Evolutionary conservation across 2,888 invertebrate species (phyloP).

Genomic region (Oscheius sp.): DNA sequence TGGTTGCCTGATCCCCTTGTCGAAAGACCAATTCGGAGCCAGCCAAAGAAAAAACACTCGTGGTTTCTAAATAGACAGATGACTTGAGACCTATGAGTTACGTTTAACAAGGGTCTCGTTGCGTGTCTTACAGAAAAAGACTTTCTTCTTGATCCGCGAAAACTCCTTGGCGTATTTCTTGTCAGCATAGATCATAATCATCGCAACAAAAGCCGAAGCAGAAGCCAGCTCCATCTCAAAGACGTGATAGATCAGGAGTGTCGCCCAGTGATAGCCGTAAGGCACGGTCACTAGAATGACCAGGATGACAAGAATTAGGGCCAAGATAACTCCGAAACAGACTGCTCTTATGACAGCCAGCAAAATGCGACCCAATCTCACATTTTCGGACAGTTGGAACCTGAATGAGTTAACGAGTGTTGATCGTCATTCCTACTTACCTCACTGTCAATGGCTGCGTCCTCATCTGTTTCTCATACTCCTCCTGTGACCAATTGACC

Average conservation of each 20-base stretch:
- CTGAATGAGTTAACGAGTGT: not conserved
- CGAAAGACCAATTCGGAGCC: constrained; percentile 16
- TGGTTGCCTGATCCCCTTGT: constrained; percentile 10
- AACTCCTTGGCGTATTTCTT: constrained; percentile 12
- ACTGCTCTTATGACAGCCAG: constrained; percentile 7
- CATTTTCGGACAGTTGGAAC: constrained; percentile 37
- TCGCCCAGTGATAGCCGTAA: not conserved
- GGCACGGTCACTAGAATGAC: constrained; percentile 2
- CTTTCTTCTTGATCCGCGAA: constrained; percentile 2
- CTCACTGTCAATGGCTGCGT: not conserved
- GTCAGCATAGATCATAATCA: constrained; percentile 17
- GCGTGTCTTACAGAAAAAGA: not conserved
- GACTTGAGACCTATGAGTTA: not conserved
- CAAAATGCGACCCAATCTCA: constrained; percentile 20
- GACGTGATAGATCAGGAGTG: constrained; percentile 1
- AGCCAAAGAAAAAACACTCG: constrained; percentile 21
- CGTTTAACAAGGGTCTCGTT: too few relatives aligned
- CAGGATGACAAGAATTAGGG: constrained; percentile 1
- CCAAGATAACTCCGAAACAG: constrained; percentile 16
- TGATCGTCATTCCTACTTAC: not conserved
- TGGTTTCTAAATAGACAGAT: not conserved
- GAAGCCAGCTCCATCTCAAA: constrained; percentile 21
- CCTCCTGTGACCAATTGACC: constrained; percentile 28
- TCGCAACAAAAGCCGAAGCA: constrained; percentile 4
- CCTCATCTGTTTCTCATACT: constrained; percentile 24